Base-by-base conservation (phyloP, 53 echinoderm and acorn worm species). In the Luidia sarsii region DNA sequence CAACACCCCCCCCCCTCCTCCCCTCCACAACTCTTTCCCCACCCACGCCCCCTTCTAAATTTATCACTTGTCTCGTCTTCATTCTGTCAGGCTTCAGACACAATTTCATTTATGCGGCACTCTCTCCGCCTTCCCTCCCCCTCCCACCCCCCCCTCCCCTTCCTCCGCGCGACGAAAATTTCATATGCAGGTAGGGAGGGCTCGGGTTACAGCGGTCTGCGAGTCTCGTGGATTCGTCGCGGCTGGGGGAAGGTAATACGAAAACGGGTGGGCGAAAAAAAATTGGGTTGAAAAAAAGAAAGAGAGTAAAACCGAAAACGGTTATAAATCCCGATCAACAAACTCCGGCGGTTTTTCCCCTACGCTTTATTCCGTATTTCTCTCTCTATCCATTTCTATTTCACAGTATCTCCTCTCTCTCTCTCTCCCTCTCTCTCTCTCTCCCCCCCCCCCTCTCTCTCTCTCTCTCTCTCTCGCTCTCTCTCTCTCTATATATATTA, bases 51-150 rank as follows among this genome's bases (percentile, higher is more conserved):
- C n/a, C n/a, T n/a, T n/a, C n/a, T 7, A 41, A 7, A 77, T 77
- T 46, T 45, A 77, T 77, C 77, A 77, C 77, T 77, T 29, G 20
- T 35, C 25, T 18, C 61, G 48, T 77, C 62, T 60, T 77, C 77
- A 37, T 23, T 61, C 77, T 77, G 77, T 77, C 77, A 61, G 41
- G 59, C 32, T 77, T 59, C 60, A 48, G 77, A 45, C 77, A 77
- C 61, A 77, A 77, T 77, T 77, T 77, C 77, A 77, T 77, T 77
- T 77, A 77, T 77, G 77, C 77, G 77, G 43, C 45, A 33, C n/a
- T n/a, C n/a, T 6, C 41, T 41, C 41, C 41, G 41, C n/a, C n/a
- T n/a, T n/a, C n/a, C n/a, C n/a, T n/a, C n/a, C n/a, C n/a, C n/a
- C n/a, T n/a, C n/a, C n/a, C n/a, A n/a, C n/a, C n/a, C n/a, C n/a